Conservation (phyloP, 2,797 vertebrate genomes). For the Cygnus olor region DNA sequence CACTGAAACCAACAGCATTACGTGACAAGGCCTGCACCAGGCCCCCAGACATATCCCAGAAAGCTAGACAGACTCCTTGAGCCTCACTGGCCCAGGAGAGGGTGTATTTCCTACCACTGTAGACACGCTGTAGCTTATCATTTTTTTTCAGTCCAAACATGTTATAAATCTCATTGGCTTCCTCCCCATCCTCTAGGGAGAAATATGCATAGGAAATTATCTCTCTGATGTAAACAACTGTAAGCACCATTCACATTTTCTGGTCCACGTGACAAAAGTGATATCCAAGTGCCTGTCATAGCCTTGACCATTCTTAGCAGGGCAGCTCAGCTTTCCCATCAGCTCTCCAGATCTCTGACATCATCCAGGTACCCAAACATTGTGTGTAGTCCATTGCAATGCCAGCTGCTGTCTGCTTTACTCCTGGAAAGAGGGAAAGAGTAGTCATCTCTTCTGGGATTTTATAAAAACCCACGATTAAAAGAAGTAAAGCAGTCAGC, state of each 20-base stretch:
- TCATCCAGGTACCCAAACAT: neutral
- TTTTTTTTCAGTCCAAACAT: neutral
- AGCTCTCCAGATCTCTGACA: neutral
- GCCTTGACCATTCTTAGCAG: neutral
- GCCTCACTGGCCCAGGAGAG: neutral
- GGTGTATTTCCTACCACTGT: neutral
- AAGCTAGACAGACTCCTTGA: neutral
- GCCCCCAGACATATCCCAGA: neutral
- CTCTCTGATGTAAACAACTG: slow-evolving; percentile 46
- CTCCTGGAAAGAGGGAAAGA: slow-evolving; percentile 28
- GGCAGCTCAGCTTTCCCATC: neutral
- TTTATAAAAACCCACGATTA: neutral
- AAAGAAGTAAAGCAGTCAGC: slow-evolving; percentile 37
- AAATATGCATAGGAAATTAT: neutral
- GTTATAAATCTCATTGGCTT: neutral
- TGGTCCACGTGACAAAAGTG: neutral
- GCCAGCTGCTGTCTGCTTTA: slow-evolving; percentile 27
- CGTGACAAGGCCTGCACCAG: neutral
- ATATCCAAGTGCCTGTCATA: neutral
- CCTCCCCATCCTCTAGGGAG: neutral
- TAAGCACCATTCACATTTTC: slow-evolving; percentile 45
- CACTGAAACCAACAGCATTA: neutral
- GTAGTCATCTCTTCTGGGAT: neutral
- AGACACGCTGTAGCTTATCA: neutral
- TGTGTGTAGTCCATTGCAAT: neutral